Evolutionary conservation across 92 coral and sea anemone genomes (phyloP).

Genomic region (Pocillopora grandis): DNA sequence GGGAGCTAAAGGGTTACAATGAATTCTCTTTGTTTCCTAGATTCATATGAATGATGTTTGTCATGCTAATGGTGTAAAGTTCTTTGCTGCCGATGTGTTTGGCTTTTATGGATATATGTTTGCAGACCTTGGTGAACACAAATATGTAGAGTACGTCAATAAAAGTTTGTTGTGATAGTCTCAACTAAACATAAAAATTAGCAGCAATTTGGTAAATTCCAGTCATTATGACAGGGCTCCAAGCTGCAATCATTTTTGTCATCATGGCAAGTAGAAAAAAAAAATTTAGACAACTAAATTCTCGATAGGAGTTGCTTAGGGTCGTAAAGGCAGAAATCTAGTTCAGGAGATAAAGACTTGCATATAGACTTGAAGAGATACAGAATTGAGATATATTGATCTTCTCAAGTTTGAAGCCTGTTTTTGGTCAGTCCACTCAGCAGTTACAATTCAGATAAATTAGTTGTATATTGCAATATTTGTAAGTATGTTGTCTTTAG

Average conservation of each 20-base stretch:
- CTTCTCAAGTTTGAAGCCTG: not conserved
- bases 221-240: too few species aligned
- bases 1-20: too few species aligned
- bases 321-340: too few species aligned
- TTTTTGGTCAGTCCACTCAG: too few species aligned
- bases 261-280: too few species aligned
- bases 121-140: conserved; percentile 89
- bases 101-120: conserved; percentile 97
- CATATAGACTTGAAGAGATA: not conserved
- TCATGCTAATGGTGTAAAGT: conserved; percentile 70
- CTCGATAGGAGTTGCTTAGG: too few species aligned
- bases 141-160: conserved; percentile 81
- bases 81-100: conserved; percentile 96
- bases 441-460: too few species aligned
- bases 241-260: too few species aligned
- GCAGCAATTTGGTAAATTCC: too few species aligned
- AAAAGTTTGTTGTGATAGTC: conserved; percentile 28
- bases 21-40: conserved; percentile 41
- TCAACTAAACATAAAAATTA: not conserved
- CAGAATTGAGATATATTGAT: not conserved
- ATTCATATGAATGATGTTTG: conserved; percentile 80
- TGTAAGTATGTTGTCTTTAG: not conserved
- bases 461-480: not conserved
- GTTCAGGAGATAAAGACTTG: too few species aligned
- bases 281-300: too few species aligned